Base-by-base conservation (phyloP, 2,113 vertebrate genomes). In the Tympanuchus pallidicinctus region DNA sequence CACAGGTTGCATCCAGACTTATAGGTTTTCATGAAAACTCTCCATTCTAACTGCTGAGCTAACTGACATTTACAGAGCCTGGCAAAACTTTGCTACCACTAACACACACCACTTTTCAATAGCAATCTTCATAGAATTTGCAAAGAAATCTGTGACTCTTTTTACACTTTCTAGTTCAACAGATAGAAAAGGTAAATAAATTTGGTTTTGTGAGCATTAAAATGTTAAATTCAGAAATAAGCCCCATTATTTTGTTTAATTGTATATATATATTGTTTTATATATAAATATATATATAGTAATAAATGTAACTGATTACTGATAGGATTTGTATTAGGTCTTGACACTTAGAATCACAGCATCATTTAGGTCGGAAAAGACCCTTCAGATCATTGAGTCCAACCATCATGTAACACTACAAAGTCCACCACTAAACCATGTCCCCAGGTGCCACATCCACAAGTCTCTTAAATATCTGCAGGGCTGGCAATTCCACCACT, bases 111-210 rank as follows among this genome's bases (percentile, higher is more conserved):
- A 34, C 64, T 90, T 83, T 69, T 48, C 70, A 78, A 32, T 8
- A 88, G n/a, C 48, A 74, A n/a, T 63, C 57, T 83, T 88, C 52
- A 36, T 2, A 47, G 64, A 73, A 92, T 80, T n/a, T 91, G 57
- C 30, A 82, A 56, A 40, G 64, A 59, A 59, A 66, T 14, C 7
- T 30, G 38, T 30, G 28, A 36, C 21, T 57, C 77, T 90, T 88
- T 72, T 84, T 77, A 78, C 9, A 67, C 6, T 32, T 92, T 71
- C 47, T 60, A 10, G 52, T 82, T 50, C 73, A 88, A 56, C 65
- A 84, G 71, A 75, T 25, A 78, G 38, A 78, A 75, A 72, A 81
- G 34, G 80, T 72, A 90, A 86, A 84, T 43, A 69, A 4, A 47
- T 6, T 38, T 13, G 32, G 50, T 38, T 86, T 71, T 65, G 16